Base-by-base conservation (phyloP, 1,140 invertebrate genomes). In the Elymnias hypermnestra region DNA sequence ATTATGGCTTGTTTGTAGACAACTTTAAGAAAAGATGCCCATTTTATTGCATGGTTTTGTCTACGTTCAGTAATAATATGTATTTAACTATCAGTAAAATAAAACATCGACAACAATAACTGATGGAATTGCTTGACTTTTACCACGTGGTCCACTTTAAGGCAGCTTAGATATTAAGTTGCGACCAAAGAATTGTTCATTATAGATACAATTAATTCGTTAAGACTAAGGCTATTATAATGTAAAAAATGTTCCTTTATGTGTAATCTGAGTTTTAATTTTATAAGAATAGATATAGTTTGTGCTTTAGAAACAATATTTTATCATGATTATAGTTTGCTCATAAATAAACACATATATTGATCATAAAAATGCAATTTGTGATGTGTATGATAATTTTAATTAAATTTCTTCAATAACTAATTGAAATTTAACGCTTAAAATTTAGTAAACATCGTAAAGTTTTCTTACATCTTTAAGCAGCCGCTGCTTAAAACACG, bases 171-270 rank as follows among this genome's bases (percentile, higher is more conserved):
- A 21, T 7, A 36, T 43, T 51, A 44, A 44, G 48, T 51, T 51
- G 48, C 47, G 47, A 51, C 48, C 48, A 51, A 51, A 23, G 35
- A 51, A 21, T 42, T 52, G 48, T 56, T 56, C 53, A 51, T 19
- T 43, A 52, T 33, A 33, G 29, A 10, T 51, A 56, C 53, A 51
- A 56, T 43, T 43, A 47, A 41, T 52, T 46, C 17, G 31, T 51
- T 56, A 46, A 49, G 31, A 38, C 38, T 53, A 60, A 45, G 28
- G 43, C 42, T 45, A 45, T 52, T 48, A 45, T 45, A 49, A 7
- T 44, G 44, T 55, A 60, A 39, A 44, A 40, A 48, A 51, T 26
- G 50, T 60, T 55, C 51, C 48, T 55, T 57, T 50, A 36, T 9
- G 33, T 8, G 37, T 45, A 33, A 23, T 52, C 13, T 44, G 37